These are phyloP conservation scores for Caenorhabditis imperialis DNA, from an alignment of 2,888 invertebrate species.

Conservation along the genomic window DNA sequence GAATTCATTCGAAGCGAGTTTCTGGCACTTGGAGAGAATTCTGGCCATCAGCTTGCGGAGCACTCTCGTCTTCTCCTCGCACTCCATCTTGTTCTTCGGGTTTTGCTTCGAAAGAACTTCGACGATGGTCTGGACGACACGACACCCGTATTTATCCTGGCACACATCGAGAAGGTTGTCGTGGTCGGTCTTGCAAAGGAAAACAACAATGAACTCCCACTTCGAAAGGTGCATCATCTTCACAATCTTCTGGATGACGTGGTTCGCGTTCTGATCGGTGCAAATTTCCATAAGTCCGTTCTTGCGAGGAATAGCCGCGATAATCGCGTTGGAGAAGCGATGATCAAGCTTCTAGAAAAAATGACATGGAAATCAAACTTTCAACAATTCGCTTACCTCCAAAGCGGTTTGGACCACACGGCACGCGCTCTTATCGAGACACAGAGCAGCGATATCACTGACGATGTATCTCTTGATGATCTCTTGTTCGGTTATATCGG, in stretches of 20 bases:
- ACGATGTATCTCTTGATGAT: constrained; percentile 34
- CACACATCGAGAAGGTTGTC: constrained; percentile 53
- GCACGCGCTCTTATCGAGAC: constrained; percentile 68
- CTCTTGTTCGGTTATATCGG: constrained; percentile 35
- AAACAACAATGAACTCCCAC: constrained; percentile 49
- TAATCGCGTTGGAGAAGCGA: neutral
- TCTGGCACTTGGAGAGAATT: constrained; percentile 49
- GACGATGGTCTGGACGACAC: constrained; percentile 62
- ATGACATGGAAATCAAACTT: neutral
- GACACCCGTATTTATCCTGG: constrained; percentile 68
- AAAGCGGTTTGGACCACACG: constrained; percentile 70
- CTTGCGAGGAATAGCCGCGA: constrained; percentile 20
- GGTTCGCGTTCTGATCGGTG: constrained; percentile 69
- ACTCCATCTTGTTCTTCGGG: constrained; percentile 8
- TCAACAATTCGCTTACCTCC: constrained; percentile 31
- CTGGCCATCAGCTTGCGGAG: constrained; percentile 49
- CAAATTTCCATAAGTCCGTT: constrained; percentile 35
- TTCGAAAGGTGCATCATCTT: constrained; percentile 30
- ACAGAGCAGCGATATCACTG: constrained; percentile 47
- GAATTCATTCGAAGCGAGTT: constrained; percentile 69
- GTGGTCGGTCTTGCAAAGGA: constrained; percentile 18
- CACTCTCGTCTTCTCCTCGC: constrained; percentile 2
- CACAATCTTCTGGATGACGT: constrained; percentile 66
- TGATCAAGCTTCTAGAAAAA: constrained; percentile 40
- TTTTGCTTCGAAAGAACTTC: constrained; percentile 53